Evolutionary conservation across 1,140 invertebrate species (phyloP), one percentile per base, ranked within the genome.

Genomic region (Ladona fulva): DNA sequence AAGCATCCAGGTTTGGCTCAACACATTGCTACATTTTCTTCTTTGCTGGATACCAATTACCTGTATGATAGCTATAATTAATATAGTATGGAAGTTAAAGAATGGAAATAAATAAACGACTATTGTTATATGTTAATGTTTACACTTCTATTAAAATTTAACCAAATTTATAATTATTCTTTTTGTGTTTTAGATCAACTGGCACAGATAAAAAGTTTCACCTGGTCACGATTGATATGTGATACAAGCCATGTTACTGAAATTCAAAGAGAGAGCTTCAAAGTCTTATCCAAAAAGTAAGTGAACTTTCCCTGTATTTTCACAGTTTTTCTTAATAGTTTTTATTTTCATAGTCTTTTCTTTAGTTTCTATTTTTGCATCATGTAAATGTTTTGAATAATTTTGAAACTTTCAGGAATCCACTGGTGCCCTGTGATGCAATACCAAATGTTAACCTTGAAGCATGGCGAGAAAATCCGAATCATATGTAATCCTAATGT

Each of bases 181-280:
- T 81, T 82, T 66, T 75, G 76, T 87, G n/a, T n/a, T 84, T 16
- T 81, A 92, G 91, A 86, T 74, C 94, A 95, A 86, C 82, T 95
- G 76, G 81, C 86, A 74, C 89, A 94, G 85, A 89, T 96, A 44
- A 89, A 91, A 76, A 94, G 93, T 81, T 87, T 87, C 0, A 88
- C 90, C 0, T 82, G 95, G 52, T 88, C 92, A 0, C 86, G 91
- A 81, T 84, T 95, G 11, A 87, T 95, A 44, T 96, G 94, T 81
- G 91, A 95, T 81, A 95, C 95, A 83, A 88, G 89, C 5, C 91
- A 95, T 82, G 87, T 89, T 25, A 88, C 92, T 25, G 81, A 79
- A 3, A 90, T 91, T 84, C 90, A 91, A 80, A 85, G 84, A n/a
- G 85, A 88, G 75, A 89, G 87, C n/a, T 90, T 91, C 79, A 66